Conservation (phyloP, 2,113 vertebrate genomes). For the Orycteropus afer region DNA sequence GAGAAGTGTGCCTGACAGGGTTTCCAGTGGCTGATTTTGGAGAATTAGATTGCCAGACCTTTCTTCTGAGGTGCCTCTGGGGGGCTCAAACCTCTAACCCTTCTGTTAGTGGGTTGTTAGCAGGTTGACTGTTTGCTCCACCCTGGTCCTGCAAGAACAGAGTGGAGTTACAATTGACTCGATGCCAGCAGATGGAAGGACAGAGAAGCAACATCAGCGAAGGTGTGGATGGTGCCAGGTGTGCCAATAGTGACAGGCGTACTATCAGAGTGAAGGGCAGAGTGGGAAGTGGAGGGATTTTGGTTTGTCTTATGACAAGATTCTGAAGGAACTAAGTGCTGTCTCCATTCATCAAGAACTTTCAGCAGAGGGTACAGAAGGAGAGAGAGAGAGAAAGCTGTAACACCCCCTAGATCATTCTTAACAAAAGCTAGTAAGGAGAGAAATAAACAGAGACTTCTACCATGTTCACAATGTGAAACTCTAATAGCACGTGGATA, state of each 20-base stretch:
- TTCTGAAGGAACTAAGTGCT: background rate
- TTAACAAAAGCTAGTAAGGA: background rate
- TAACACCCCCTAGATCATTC: background rate
- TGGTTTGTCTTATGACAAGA: background rate
- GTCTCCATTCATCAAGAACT: background rate
- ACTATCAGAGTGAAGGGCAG: background rate
- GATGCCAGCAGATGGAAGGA: too few relatives aligned
- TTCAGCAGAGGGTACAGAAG: background rate
- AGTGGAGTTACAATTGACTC: too few relatives aligned
- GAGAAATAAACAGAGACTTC: background rate
- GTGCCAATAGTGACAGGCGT: too few relatives aligned
- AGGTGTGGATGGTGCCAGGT: background rate
- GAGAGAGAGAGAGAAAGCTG: background rate
- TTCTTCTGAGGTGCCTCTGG: too few relatives aligned
- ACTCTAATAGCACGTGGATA: background rate
- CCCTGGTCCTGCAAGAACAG: background rate
- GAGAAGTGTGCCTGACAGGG: too few relatives aligned
- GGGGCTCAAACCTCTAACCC: too few relatives aligned
- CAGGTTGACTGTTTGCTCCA: too few relatives aligned
- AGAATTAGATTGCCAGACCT: too few relatives aligned
- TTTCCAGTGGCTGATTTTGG: too few relatives aligned
- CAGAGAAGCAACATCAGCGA: background rate
- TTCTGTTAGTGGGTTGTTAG: too few relatives aligned
- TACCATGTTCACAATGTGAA: background rate
- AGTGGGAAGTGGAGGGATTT: background rate